These are phyloP conservation scores for Cylas formicarius DNA, from an alignment of 1,140 invertebrate species.

Conservation along the genomic window DNA sequence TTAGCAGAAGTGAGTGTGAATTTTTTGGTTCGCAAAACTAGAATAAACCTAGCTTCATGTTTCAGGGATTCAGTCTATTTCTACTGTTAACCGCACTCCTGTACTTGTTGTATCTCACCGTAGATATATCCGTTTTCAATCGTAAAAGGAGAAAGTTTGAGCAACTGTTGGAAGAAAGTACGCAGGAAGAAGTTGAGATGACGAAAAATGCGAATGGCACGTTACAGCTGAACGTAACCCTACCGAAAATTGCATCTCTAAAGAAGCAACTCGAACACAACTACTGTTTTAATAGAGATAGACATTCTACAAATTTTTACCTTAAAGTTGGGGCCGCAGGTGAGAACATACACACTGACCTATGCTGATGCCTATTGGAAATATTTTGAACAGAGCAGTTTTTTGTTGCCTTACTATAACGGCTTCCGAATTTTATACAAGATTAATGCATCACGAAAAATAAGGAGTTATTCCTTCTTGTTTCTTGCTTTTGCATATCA, in stretches of 20 bases:
- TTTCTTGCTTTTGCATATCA: too few relatives aligned
- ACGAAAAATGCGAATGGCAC: constrained; percentile 39
- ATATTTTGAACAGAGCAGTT: too few relatives aligned
- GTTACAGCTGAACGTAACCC: constrained; percentile 35
- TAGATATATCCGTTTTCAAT: constrained; percentile 55
- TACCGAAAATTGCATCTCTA: constrained; percentile 37
- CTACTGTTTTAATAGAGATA: constrained; percentile 55
- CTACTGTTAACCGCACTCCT: constrained; percentile 50
- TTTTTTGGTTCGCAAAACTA: not conserved
- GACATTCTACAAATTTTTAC: constrained; percentile 65
- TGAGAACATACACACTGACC: too few relatives aligned
- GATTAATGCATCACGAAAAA: too few relatives aligned
- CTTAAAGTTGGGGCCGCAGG: constrained; percentile 65
- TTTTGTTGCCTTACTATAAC: too few relatives aligned
- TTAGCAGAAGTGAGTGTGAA: constrained; percentile 48
- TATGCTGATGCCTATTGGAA: too few relatives aligned
- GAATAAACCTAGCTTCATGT: constrained; percentile 5
- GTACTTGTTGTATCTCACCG: constrained; percentile 53
- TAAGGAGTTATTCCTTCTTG: too few relatives aligned
- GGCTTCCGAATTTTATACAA: too few relatives aligned
- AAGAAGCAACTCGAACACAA: constrained; percentile 41
- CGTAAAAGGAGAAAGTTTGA: constrained; percentile 45
- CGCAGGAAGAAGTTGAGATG: constrained; percentile 22
- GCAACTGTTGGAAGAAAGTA: constrained; percentile 39
- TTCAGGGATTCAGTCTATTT: constrained; percentile 52